Percentiles rank a stretch among this genome's conserved stretches.
Evolutionary conservation across 2,888 invertebrate species (phyloP).

Genomic region (Lithophane semibrunnea): DNA sequence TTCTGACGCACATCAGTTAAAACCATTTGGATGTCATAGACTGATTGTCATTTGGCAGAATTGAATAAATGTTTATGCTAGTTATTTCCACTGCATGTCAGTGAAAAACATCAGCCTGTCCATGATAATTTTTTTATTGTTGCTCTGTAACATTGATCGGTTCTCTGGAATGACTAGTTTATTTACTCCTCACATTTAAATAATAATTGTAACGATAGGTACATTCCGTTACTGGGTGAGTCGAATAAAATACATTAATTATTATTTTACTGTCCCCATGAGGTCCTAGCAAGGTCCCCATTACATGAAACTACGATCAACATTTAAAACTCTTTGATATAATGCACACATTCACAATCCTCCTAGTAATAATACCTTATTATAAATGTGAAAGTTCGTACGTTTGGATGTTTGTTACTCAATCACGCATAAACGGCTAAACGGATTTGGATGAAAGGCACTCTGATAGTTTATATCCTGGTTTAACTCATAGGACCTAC

Average conservation of each 20-base stretch:
- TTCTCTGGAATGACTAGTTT: background rate
- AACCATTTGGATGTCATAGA: constrained; percentile 31
- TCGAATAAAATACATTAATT: constrained; percentile 19
- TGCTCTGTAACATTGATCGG: background rate
- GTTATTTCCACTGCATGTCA: constrained; percentile 22
- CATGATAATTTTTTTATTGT: background rate
- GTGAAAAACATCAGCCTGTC: constrained; percentile 15
- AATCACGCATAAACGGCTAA: background rate
- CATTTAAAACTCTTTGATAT: background rate
- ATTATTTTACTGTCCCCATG: constrained; percentile 12
- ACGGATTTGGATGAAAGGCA: background rate
- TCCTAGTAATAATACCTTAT: background rate
- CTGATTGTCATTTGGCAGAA: constrained; percentile 38
- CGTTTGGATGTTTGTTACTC: background rate
- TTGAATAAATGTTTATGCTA: constrained; percentile 32
- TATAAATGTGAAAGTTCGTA: background rate
- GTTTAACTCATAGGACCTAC: background rate
- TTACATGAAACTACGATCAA: constrained; percentile 8
- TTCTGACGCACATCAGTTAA: constrained; percentile 25
- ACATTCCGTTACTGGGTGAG: background rate
- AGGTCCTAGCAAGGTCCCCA: background rate
- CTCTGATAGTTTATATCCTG: background rate
- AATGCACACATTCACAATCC: background rate
- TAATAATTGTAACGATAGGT: background rate
- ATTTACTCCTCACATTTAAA: background rate